phyloP scores from a whole-genome alignment of 2,888 invertebrate species.

The Amblyjoppa proteus region DNA sequence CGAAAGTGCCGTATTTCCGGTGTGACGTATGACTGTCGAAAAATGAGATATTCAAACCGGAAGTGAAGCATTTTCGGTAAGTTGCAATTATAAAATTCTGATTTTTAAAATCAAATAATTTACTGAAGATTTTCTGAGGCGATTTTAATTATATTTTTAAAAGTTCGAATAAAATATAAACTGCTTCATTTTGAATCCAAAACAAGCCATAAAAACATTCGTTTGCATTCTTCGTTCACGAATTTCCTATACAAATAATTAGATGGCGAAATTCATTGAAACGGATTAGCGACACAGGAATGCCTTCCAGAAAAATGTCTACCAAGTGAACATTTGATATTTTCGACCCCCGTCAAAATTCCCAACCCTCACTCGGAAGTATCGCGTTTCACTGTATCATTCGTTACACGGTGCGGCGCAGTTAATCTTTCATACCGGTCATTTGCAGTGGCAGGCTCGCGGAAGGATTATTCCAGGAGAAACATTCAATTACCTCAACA shows the following conservation, averaged over 20 bases:
- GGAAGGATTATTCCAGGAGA: constrained; percentile 59
- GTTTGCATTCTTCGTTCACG: background rate
- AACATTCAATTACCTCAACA: constrained; percentile 61
- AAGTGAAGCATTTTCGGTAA: no score
- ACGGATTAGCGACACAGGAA: no score
- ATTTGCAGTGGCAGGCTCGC: constrained; percentile 11
- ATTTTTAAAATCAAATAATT: no score
- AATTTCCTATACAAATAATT: background rate
- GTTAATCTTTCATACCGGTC: constrained; percentile 11
- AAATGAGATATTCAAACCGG: no score
- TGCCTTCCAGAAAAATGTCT: background rate
- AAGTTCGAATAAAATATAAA: no score
- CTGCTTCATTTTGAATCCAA: background rate
- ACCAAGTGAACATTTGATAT: background rate
- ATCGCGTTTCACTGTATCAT: constrained; percentile 23
- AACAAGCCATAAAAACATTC: background rate
- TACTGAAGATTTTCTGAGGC: no score
- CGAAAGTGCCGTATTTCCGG: no score
- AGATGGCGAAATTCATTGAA: background rate
- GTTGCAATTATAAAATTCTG: no score
- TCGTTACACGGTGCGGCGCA: constrained; percentile 5
- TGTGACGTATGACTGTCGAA: no score
- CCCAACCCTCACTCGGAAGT: background rate
- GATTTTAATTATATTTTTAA: no score
- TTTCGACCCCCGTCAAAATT: background rate